These are phyloP conservation scores for Glaucopsyche alexis DNA, from an alignment of 2,888 invertebrate genomes.

Conservation along the genomic window DNA sequence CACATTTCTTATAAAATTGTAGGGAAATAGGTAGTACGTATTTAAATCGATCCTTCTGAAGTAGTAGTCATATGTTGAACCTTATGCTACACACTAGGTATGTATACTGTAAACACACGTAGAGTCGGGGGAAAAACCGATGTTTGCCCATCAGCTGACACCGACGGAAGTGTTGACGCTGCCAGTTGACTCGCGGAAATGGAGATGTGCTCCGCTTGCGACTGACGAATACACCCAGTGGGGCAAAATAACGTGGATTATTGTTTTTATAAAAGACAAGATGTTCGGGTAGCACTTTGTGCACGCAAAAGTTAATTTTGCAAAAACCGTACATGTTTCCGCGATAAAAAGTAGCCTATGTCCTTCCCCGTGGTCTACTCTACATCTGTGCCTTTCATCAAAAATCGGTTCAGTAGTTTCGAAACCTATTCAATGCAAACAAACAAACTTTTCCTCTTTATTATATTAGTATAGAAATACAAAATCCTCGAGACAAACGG, in stretches of 20 bases:
- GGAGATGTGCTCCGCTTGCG: slow-evolving; percentile 32
- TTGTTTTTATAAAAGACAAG: background rate
- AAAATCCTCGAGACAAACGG: too few species aligned
- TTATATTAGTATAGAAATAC: too few species aligned
- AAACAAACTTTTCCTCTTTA: too few species aligned
- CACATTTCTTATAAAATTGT: background rate
- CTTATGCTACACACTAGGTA: background rate
- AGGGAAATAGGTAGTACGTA: background rate
- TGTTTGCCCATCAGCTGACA: slow-evolving; percentile 41
- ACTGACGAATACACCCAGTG: slow-evolving; percentile 4
- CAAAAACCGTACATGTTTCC: too few species aligned
- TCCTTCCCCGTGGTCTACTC: too few species aligned
- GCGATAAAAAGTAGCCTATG: too few species aligned
- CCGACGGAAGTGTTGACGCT: slow-evolving; percentile 51
- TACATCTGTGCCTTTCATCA: too few species aligned
- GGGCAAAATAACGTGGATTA: background rate
- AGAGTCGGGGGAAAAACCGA: slow-evolving; percentile 37
- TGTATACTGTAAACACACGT: background rate
- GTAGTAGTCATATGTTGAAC: too few species aligned
- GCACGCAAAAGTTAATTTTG: too few species aligned
- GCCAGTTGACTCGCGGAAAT: slow-evolving; percentile 58
- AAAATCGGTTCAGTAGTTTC: too few species aligned
- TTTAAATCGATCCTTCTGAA: background rate
- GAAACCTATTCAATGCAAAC: too few species aligned
- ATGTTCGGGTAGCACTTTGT: background rate